phyloP scores from a whole-genome alignment of 2,113 vertebrate species.

The Calyptommatus sinebrachiatus region DNA sequence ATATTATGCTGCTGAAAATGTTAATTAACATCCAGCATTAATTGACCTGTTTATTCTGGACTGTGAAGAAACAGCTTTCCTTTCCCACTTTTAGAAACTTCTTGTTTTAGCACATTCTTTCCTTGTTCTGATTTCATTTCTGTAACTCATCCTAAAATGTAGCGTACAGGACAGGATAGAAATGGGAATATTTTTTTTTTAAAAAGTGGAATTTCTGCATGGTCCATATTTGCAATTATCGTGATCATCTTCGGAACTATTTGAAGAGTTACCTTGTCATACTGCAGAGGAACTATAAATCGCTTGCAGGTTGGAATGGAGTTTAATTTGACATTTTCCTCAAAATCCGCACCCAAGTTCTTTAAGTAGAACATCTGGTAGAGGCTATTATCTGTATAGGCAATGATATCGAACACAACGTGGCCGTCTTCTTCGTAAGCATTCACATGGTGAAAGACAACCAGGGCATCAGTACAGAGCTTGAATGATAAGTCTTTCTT shows the following conservation, averaged over 20 bases:
- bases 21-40: no score
- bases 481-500: constrained; percentile 76
- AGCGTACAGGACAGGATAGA: neutral
- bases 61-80: no score
- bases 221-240: no score
- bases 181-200: no score
- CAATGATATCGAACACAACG: constrained; percentile 85
- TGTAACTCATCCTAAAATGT: no score
- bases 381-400: constrained; percentile 82
- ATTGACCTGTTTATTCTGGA: no score
- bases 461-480: constrained; percentile 79
- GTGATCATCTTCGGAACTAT: no score
- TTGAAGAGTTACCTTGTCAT: constrained; percentile 76
- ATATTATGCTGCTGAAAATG: no score
- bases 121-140: no score
- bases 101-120: no score
- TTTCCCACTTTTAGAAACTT: no score
- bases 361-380: constrained; percentile 90
- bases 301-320: constrained; percentile 75
- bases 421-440: constrained; percentile 88
- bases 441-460: constrained; percentile 90
- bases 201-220: no score
- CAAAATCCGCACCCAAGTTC: constrained; percentile 66
- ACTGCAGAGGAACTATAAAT: constrained; percentile 80
- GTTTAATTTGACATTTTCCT: constrained; percentile 47